Percentiles rank a stretch among this genome's conserved stretches.
Evolutionary conservation across 2,888 invertebrate genomes (phyloP).

Genomic region (Sphecodes monilicornis): DNA sequence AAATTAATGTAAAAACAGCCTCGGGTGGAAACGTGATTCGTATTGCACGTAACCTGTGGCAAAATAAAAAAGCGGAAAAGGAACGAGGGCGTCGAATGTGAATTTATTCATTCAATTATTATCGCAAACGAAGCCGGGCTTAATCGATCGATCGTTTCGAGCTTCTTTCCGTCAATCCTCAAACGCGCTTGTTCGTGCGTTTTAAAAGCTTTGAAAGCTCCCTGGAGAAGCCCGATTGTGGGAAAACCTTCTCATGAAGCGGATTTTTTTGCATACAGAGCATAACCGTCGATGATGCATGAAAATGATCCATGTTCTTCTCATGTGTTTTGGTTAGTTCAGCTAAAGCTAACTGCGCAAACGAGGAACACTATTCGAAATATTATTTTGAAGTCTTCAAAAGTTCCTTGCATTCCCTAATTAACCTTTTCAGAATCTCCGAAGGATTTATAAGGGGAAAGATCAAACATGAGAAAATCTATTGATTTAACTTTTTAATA

Average conservation of each 20-base stretch:
- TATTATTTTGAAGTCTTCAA: background rate
- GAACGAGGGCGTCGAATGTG: background rate
- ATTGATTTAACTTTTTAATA: background rate
- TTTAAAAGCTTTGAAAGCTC: background rate
- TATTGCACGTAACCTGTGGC: constrained; percentile 25
- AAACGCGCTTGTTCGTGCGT: background rate
- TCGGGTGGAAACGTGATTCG: background rate
- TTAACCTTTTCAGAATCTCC: background rate
- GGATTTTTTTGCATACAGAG: background rate
- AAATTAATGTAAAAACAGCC: constrained; percentile 25
- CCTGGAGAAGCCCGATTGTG: background rate
- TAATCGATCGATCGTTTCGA: constrained; percentile 30
- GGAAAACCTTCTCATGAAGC: background rate
- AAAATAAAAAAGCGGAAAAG: constrained; percentile 14
- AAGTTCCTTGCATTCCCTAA: background rate
- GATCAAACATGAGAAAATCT: background rate
- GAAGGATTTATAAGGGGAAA: background rate
- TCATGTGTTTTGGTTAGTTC: background rate
- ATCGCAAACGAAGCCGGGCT: constrained; percentile 46
- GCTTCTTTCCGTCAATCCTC: background rate
- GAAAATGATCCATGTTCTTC: background rate
- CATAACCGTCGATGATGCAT: background rate
- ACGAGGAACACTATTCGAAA: background rate
- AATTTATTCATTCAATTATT: constrained; percentile 51
- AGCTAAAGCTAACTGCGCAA: background rate